A percentile compares a stretch with the other conserved stretches of the same genome.
Evolutionary conservation across 2,888 invertebrate genomes (phyloP).

Genomic region (Leistus spinibarbis): DNA sequence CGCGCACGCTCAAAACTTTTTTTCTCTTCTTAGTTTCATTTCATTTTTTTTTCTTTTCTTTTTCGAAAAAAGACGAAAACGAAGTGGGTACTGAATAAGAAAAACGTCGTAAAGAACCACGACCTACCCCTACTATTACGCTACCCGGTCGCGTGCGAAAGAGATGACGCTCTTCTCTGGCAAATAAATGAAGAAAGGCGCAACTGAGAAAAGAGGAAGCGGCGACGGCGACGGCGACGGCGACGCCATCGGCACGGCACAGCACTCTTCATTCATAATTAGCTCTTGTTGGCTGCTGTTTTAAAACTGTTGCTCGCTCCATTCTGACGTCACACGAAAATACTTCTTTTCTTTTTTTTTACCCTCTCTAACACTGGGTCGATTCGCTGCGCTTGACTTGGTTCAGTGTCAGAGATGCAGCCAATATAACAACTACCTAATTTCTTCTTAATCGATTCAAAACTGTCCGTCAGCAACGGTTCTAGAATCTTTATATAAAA

Average conservation of each 20-base stretch:
- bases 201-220: too few relatives aligned
- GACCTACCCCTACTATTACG: constrained; percentile 58
- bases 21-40: constrained; percentile 46
- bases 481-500: too few relatives aligned
- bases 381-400: neutral
- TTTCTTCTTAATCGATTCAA: neutral
- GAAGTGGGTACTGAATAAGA: constrained; percentile 49
- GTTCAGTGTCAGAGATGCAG: neutral
- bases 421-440: neutral
- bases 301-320: constrained; percentile 28
- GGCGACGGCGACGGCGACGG: constrained; percentile 40
- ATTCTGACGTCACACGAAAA: constrained; percentile 19
- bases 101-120: constrained; percentile 56
- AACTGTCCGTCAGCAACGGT: too few relatives aligned
- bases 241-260: neutral
- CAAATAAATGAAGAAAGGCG: constrained; percentile 49
- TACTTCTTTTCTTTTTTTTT: neutral
- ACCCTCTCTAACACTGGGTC: neutral
- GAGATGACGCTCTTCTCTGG: constrained; percentile 40
- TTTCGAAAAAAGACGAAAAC: constrained; percentile 49
- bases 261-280: constrained; percentile 57
- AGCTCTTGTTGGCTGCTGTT: constrained; percentile 45
- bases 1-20: constrained; percentile 46
- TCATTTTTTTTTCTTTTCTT: too few relatives aligned
- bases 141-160: constrained; percentile 39